Evolutionary conservation across 2,888 invertebrate species (phyloP).

Genomic region (Andrena marginata): DNA sequence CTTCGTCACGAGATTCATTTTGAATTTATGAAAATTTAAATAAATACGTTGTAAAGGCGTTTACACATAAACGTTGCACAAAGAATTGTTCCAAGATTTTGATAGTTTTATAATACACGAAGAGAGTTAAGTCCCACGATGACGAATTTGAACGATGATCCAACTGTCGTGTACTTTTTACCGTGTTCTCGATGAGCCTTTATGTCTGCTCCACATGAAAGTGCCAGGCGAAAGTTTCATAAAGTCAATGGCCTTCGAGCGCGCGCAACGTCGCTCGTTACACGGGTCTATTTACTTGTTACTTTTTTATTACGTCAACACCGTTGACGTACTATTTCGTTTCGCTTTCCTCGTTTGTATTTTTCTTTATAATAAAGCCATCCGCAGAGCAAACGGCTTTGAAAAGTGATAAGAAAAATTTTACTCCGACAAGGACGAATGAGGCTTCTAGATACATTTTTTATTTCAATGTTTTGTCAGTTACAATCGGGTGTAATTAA

Average conservation of each 20-base stretch:
- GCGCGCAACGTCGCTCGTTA: slow-evolving; percentile 64
- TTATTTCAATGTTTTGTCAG: no score
- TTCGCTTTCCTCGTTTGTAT: not conserved
- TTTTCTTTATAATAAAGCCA: not conserved
- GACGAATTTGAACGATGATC: slow-evolving; percentile 22
- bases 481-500: no score
- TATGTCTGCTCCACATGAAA: slow-evolving; percentile 79
- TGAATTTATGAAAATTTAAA: no score
- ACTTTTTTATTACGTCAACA: slow-evolving; percentile 51
- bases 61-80: not conserved
- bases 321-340: slow-evolving; percentile 1
- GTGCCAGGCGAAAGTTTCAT: slow-evolving; percentile 81
- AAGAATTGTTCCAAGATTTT: not conserved
- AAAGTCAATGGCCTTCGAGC: slow-evolving; percentile 80
- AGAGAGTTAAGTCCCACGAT: slow-evolving; percentile 11
- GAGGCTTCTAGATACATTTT: no score
- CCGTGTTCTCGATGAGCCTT: slow-evolving; percentile 42
- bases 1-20: no score
- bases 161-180: slow-evolving; percentile 60
- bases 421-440: not conserved
- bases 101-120: not conserved
- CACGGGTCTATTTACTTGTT: slow-evolving; percentile 48
- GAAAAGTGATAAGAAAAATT: not conserved
- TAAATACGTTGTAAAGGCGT: not conserved
- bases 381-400: not conserved